Evolutionary conservation across 1,140 invertebrate species (phyloP), one percentile per base, ranked within the genome.

Genomic region (Solenopsis invicta): DNA sequence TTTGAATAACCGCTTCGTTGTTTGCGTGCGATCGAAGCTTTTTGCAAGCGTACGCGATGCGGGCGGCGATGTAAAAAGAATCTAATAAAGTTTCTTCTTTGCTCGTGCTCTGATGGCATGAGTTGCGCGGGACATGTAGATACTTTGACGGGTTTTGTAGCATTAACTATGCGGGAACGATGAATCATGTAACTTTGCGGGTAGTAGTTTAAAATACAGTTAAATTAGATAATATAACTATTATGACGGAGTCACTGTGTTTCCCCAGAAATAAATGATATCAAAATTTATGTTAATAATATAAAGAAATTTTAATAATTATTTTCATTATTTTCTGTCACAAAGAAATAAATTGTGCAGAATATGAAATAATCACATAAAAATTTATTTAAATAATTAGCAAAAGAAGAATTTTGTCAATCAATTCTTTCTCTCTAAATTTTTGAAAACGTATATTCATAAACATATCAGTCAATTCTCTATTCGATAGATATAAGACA

Each of bases 41-140:
- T 84, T 84, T 75, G 80, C 67, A 34, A 29, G 78, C 48, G 34
- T 41, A 21, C 18, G 37, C 21, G 66, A 67, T 69, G 61, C 77
- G 77, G 13, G 62, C 61, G 8, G 34, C 64, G 24, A 75, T 37
- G 54, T 84, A 75, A 84, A 84, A 84, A 74, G 41, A 48, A 75
- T 84, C 80, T 84, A 84, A 84, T 84, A 84, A 84, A 84, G 54
- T 61, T 62, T 75, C n/a, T 84, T 75, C 80, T 48, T 75, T 50
- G 41, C 52, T 74, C 12, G 12, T 56, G 24, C 78, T 74, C 69
- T 13, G 80, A 84, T 34, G 80, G 45, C 29, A 84, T 21, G 45
- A 74, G n/a, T 45, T 61, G 18, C 54, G n/a, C 64, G 34, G 4
- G 50, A 59, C 50, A 56, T 29, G 69, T 61, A 62, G n/a, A 6